Conservation (phyloP, 2,888 invertebrate species). For the Pammene fasciana region DNA sequence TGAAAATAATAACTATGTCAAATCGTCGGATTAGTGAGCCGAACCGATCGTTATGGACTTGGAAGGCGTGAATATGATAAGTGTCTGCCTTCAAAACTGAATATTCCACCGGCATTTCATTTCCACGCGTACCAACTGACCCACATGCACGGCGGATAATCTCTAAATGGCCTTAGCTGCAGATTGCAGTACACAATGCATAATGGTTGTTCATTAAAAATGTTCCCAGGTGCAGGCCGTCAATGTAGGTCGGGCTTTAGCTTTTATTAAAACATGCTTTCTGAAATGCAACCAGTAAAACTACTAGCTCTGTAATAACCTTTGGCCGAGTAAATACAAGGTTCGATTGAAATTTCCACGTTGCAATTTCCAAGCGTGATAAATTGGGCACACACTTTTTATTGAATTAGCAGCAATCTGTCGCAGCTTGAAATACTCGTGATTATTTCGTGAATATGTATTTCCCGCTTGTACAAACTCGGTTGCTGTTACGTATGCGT, state of each 20-base stretch:
- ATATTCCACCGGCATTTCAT: conserved; percentile 5
- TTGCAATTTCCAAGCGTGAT: conserved; percentile 16
- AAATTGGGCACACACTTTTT: conserved; percentile 21
- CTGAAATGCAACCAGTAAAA: conserved; percentile 16
- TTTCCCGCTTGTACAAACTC: background rate
- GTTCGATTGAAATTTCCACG: conserved; percentile 15
- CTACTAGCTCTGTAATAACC: conserved; percentile 11
- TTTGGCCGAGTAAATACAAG: conserved; percentile 19
- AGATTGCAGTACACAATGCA: conserved; percentile 39
- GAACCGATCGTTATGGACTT: no score
- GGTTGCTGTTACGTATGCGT: conserved; percentile 7
- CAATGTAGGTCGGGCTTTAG: conserved; percentile 35
- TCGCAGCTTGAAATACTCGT: conserved; percentile 9
- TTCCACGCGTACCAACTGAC: conserved; percentile 16
- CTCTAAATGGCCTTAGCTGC: conserved; percentile 31
- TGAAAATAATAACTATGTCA: no score
- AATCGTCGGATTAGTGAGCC: no score
- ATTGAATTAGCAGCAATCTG: conserved; percentile 23
- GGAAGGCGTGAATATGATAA: no score
- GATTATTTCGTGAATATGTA: background rate
- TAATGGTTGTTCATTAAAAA: conserved; percentile 40
- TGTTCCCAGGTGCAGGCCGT: conserved; percentile 29
- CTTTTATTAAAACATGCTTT: conserved; percentile 18
- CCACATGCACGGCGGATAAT: conserved; percentile 38
- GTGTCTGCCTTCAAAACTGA: background rate